Evolutionary conservation across 2,888 invertebrate species (phyloP), one percentile per base, ranked within the genome.

Genomic region (Ennomos fuscantarius): DNA sequence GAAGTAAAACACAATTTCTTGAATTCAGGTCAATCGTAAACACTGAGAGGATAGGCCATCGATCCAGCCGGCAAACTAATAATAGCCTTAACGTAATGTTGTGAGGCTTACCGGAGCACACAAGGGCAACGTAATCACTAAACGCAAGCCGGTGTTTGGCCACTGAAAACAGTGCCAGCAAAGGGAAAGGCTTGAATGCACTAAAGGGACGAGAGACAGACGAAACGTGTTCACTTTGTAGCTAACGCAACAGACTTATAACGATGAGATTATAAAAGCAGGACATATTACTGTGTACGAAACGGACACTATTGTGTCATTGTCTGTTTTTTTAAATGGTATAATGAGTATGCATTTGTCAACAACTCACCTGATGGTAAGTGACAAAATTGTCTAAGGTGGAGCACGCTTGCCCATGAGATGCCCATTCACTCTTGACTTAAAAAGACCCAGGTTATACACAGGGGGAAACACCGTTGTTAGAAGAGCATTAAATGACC

Each of bases 21-120:
- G 40, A 50, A 55, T 55, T 55, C 52, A 60, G 57, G 63, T 64
- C 66, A 58, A 48, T 57, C 56, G 57, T 55, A 52, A 63, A 47
- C 47, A 35, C 41, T 53, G 50, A 50, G 45, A 46, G 45, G 40
- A 55, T 43, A 35, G 33, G 10, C 45, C 13, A 57, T 55, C 55
- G 56, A 55, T 55, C 56, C 15, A 55, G 43, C 43, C 34, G 42
- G 43, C 36, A 57, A 54, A 53, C 61, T 63, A 63, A 63, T 56
- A 58, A 62, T 62, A 66, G 56, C 57, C 6, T 52, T 40, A 55
- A 36, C 50, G 24, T 41, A 53, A 24, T 42, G 36, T 55, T 37
- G 40, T 45, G 41, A 24, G 37, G 47, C 36, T 35, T 40, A 49
- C 36, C 51, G 45, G 45, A 36, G 49, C 55, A 41, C 52, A 51